Evolutionary conservation across 2,888 invertebrate genomes (phyloP).

Genomic region (Cyaniris semiargus): DNA sequence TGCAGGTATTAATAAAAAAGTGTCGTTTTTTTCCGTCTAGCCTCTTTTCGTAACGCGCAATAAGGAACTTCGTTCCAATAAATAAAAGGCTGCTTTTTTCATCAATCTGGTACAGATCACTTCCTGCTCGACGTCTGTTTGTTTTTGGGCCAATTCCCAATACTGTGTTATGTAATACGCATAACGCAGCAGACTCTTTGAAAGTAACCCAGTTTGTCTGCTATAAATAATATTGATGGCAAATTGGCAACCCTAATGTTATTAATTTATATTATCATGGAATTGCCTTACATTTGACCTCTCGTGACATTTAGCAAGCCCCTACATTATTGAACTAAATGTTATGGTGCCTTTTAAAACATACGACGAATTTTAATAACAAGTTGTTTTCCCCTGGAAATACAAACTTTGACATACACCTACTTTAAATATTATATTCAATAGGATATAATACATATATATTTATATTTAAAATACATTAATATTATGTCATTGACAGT

Average conservation of each 20-base stretch:
- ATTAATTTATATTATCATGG: not conserved
- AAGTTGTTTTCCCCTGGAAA: not conserved
- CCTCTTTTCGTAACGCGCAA: too few relatives aligned
- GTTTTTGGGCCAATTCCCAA: too few relatives aligned
- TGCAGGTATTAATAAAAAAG: too few relatives aligned
- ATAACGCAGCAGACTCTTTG: not conserved
- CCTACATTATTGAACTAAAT: not conserved
- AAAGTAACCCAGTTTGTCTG: not conserved
- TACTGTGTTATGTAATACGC: too few relatives aligned
- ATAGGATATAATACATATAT: constrained; percentile 3
- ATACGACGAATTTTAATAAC: not conserved
- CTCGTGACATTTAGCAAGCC: not conserved
- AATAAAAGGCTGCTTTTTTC: too few relatives aligned
- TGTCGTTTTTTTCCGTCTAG: too few relatives aligned
- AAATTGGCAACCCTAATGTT: not conserved
- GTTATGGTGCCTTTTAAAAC: not conserved
- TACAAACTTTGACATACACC: not conserved
- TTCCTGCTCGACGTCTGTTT: too few relatives aligned
- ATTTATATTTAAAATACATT: not conserved
- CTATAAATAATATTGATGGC: not conserved
- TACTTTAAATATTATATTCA: constrained; percentile 1
- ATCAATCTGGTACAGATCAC: too few relatives aligned
- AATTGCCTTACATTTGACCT: not conserved
- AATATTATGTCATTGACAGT: constrained; percentile 21
- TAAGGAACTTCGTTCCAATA: too few relatives aligned